Evolutionary conservation across 2,113 vertebrate species (phyloP), one percentile per base, ranked within the genome.

Genomic region (Platichthys flesus): DNA sequence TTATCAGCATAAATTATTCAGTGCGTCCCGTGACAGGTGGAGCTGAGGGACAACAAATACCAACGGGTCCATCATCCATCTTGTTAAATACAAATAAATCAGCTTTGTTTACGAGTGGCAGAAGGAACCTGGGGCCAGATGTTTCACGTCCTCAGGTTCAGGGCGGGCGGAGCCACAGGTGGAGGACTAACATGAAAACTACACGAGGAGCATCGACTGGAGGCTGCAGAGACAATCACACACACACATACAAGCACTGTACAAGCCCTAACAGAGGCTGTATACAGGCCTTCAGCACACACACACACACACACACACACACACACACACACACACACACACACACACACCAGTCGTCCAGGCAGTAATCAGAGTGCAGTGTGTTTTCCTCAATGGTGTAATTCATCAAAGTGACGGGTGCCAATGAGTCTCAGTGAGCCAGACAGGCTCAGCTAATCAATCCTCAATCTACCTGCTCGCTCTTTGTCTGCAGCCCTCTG

Each of bases 371-470:
- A 90, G 85, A 85, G 82, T 52, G 85, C 85, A 71, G 81, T 74
- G 85, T 86, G 88, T 90, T 90, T 91, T 89, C 83, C 85, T 85
- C 81, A 45, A 63, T n/a, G 15, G 74, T 74, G 90, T 88, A 89
- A 90, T 92, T 88, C 83, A 91, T 92, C 91, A 91, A 88, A 88
- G 83, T 90, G 90, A 90, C 89, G 72, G 85, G 83, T 92, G 91
- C 90, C 90, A 90, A 85, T 84, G 90, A 88, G 83, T 76, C 83
- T 85, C 88, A 83, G 90, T 88, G 87, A 80, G 76, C 82, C 82
- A 71, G 84, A 85, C 78, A 82, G 82, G 59, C 74, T 12, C 84
- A 59, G 79, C 88, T 85, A 89, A 92, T 90, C 90, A 91, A 90
- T 91, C 89, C 90, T 85, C 90, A 85, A 79, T 87, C 83, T 87